Conservation (phyloP, 2,888 invertebrate genomes). For the Phytoseiulus persimilis region DNA sequence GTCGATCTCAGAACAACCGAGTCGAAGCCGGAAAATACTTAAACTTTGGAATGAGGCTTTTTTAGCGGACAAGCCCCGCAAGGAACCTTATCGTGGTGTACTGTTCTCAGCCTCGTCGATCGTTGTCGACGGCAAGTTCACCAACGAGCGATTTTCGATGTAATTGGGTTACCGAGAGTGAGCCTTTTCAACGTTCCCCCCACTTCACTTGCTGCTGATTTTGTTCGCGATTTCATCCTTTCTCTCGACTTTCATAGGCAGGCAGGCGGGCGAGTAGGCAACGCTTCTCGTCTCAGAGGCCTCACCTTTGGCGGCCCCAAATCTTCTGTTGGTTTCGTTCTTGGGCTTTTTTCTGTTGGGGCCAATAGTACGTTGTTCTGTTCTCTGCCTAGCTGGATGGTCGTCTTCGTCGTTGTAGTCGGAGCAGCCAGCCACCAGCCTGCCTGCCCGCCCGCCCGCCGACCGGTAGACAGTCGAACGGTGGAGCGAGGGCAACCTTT, state of each 20-base stretch:
- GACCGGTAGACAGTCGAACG: neutral
- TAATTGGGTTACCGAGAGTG: neutral
- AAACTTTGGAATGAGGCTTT: too few species aligned
- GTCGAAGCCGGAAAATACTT: too few species aligned
- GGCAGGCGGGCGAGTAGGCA: neutral
- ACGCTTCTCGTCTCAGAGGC: neutral
- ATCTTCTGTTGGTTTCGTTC: neutral
- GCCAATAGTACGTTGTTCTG: constrained; percentile 5
- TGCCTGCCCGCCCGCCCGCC: neutral
- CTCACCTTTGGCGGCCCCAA: neutral
- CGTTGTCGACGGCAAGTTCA: neutral
- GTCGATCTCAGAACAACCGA: too few species aligned
- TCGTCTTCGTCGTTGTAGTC: neutral
- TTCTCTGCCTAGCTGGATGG: neutral
- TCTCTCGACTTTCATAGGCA: neutral
- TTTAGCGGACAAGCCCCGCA: too few species aligned
- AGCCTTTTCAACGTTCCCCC: neutral
- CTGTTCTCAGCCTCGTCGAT: neutral
- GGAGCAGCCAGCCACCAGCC: neutral
- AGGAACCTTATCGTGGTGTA: too few species aligned
- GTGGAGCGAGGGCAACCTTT: neutral
- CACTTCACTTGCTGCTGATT: neutral
- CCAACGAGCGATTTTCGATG: neutral
- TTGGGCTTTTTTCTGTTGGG: neutral
- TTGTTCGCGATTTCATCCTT: neutral